Evolutionary conservation across 2,888 invertebrate species (phyloP), one percentile per base, ranked within the genome.

Genomic region (Trimorus sp.): DNA sequence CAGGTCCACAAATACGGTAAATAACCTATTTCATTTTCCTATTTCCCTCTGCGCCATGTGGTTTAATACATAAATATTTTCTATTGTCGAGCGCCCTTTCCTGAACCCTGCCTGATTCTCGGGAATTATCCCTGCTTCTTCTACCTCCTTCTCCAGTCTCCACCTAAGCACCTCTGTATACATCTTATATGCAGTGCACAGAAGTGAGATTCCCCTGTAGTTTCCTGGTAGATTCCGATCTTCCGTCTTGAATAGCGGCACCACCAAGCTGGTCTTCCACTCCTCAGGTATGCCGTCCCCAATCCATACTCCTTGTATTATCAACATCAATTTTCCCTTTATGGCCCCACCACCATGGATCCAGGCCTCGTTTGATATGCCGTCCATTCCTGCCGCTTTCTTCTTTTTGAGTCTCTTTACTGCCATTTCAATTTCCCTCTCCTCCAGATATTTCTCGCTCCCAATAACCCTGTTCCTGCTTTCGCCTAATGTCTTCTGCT

Each of bases 271-370:
- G 0, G 37, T 73, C 40, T 56, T 83, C 79, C 83, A 85, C 0
- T 80, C 76, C n/a, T 78, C 56, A 11, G 82, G 83, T 6, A 80
- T 70, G 8, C 56, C n/a, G 76, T n/a, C 63, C 1, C 66, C 69
- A 1, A 49, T 77, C 78, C 78, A 80, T n/a, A 74, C 26, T 11
- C 60, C 49, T 9, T 49, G 54, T 11, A 69, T 16, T 12, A 69
- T 12, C 12, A 7, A 4, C 51, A 51, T 26, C 48, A 15, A 16
- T 51, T 56, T 56, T 12, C 36, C 12, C 16, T 14, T 26, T 26
- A 26, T 26, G 26, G 26, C 26, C 26, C 26, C 26, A 36, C 42
- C 49, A 48, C 45, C 38, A 36, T 15, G 26, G 26, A 26, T 53
- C 66, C 60, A 51, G 40, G 59, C 62, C 48, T 53, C 12, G 16